A percentile compares a stretch with the other conserved stretches of the same genome.
These are phyloP conservation scores for Euleptes europaea DNA, from an alignment of 2,113 vertebrate species.

Conservation along the genomic window DNA sequence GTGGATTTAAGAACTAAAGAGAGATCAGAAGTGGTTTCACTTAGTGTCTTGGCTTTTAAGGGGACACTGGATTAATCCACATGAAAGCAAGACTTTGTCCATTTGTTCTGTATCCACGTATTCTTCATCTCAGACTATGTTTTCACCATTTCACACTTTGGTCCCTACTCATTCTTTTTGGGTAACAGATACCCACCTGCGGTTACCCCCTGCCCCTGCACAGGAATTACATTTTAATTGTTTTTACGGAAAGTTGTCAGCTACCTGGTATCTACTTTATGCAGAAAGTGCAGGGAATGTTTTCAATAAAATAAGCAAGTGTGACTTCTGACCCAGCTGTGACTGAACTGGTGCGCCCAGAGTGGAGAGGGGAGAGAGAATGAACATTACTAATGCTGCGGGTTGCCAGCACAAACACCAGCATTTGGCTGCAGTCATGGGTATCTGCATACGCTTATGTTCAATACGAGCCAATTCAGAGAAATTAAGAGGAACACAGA, in stretches of 20 bases:
- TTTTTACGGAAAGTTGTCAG: too few relatives aligned
- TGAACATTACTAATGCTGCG: background rate
- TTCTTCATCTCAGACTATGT: background rate
- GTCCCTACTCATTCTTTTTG: too few relatives aligned
- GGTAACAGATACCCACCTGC: background rate
- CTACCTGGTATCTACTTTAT: too few relatives aligned
- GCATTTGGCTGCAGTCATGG: background rate
- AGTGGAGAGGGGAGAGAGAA: background rate
- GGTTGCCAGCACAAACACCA: conserved; percentile 4
- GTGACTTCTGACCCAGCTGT: background rate
- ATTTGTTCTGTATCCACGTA: background rate
- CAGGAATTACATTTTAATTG: background rate
- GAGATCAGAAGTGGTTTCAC: conserved; percentile 4
- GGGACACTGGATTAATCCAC: background rate
- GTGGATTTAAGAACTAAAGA: background rate
- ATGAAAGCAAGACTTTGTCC: background rate
- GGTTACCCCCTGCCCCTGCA: background rate
- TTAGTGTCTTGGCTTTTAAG: background rate
- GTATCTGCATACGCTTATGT: conserved; percentile 14
- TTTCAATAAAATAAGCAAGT: too few relatives aligned
- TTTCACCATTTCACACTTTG: background rate
- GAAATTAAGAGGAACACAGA: conserved; percentile 19
- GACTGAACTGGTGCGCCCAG: background rate
- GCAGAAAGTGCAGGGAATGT: too few relatives aligned
- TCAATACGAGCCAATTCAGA: conserved; percentile 20